These are phyloP conservation scores for Notamacropus eugenii DNA, from an alignment of 2,797 vertebrate genomes.

Conservation along the genomic window DNA sequence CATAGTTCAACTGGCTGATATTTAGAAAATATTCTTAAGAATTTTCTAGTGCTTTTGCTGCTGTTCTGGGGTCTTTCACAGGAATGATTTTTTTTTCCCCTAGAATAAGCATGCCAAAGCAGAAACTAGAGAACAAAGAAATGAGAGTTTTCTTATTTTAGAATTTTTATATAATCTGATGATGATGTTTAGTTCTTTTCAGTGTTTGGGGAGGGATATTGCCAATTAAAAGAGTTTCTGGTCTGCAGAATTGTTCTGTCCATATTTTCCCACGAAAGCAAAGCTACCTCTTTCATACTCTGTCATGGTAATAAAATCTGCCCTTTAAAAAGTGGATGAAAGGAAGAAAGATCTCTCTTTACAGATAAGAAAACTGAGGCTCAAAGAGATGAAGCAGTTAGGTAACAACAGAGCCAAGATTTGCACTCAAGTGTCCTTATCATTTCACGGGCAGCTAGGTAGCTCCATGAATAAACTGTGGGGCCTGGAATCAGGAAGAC, in stretches of 20 bases:
- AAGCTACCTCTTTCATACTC: neutral
- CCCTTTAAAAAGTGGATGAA: neutral
- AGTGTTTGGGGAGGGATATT: neutral
- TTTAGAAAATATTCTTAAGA: constrained; percentile 16
- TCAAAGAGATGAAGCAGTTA: neutral
- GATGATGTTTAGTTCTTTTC: neutral
- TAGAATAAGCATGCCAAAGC: neutral
- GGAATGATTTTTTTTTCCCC: neutral
- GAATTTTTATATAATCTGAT: neutral
- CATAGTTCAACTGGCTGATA: constrained; percentile 87
- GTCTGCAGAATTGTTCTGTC: neutral
- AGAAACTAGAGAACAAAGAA: neutral
- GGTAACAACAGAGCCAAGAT: neutral
- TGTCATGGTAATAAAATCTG: neutral
- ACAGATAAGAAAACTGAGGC: neutral
- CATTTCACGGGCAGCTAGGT: neutral
- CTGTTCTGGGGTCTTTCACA: neutral
- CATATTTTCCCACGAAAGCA: neutral
- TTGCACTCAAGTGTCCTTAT: neutral
- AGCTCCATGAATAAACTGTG: neutral
- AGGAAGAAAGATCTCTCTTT: neutral
- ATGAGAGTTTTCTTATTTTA: neutral
- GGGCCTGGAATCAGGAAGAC: neutral
- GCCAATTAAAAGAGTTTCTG: neutral
- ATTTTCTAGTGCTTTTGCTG: neutral